Evolutionary conservation across 2,797 vertebrate species (phyloP), one percentile per base, ranked within the genome.

Genomic region (Sebastes kiyomatsui): DNA sequence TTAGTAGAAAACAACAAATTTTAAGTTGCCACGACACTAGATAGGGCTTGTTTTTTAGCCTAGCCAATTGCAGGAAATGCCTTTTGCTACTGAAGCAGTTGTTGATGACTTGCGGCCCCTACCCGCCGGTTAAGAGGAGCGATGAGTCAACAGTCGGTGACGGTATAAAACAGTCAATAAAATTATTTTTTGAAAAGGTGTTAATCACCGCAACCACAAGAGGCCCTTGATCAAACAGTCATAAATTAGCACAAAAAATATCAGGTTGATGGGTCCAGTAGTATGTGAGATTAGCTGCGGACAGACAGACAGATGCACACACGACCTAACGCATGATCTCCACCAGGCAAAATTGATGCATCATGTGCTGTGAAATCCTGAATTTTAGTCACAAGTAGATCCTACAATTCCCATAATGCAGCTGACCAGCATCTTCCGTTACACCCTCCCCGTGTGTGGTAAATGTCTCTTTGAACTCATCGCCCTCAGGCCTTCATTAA

Each of bases 201-300:
- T 20, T 18, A 49, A 49, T 49, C 46, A 7, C 16, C 42, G 0
- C 16, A 46, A 18, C 16, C 42, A 46, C 16, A 3, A 46, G 42
- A 46, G 42, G 42, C 0, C 42, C 16, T 46, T 46, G 16, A 46
- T 3, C 42, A 46, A 1, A 18, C 42, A 46, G 42, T 46, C 6
- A 0, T 1, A 46, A 3, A 46, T 46, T 1, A 46, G 6, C 3
- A 46, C 42, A 18, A 2, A 46, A 18, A 46, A 46, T 7, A 46
- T 46, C 42, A 46, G 42, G 16, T 1, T 46, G 42, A 18, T 46
- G 16, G 42, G 16, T 18, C 42, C 42, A 46, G 16, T n/a, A 52
- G 49, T 52, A 52, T 52, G 49, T 0, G 0, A n/a, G 20, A 52
- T 52, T 0, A n/a, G 20, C 42, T 1, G 42, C 1, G 16, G 20